Base-by-base conservation (phyloP, 1,140 invertebrate species). In the Apis laboriosa region DNA sequence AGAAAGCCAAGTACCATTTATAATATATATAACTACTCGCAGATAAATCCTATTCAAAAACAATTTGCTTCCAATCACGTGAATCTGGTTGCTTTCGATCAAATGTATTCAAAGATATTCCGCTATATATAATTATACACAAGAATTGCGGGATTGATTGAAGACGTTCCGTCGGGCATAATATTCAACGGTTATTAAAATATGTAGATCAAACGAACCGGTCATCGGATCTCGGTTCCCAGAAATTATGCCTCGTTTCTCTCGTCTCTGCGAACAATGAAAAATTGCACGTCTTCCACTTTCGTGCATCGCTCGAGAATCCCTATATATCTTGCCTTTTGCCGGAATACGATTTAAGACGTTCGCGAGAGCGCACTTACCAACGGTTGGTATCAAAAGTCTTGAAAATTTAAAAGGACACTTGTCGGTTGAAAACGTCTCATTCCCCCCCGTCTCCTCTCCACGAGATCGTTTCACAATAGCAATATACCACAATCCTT, bases 141-240 rank as follows among this genome's bases (percentile, higher is more conserved):
- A 15, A 24, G 43, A 4, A 75, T 63, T 51, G 9, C 13, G 7
- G 24, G 24, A 51, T 34, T n/a, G 13, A 15, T 55, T 19, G 9
- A 9, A 24, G 11, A 9, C 15, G 61, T 19, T 17, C n/a, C 2
- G 12, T 64, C 74, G 74, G 55, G 53, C 53, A 11, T 66, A 64
- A 76, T 76, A 76, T 76, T 76, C 60, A 64, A 49, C 34, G 5
- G 3, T 51, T 76, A 76, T 76, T 64, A 56, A 77, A 77, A 43
- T 56, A 77, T 56, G 28, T n/a, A 67, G 28, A 67, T 77, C 51
- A 7, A 43, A 7, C 34, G 2, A 43, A n/a, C 12, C 12, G 28
- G 19, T 61, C 24, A 77, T 77, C 67, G 56, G 56, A 56, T 56
- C 53, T 28, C 34, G 34, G 34, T 34, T 2, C 34, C 60, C 21